Base-by-base conservation (phyloP, 2,113 vertebrate species). In the Sinocyclocheilus anshuiensis region DNA sequence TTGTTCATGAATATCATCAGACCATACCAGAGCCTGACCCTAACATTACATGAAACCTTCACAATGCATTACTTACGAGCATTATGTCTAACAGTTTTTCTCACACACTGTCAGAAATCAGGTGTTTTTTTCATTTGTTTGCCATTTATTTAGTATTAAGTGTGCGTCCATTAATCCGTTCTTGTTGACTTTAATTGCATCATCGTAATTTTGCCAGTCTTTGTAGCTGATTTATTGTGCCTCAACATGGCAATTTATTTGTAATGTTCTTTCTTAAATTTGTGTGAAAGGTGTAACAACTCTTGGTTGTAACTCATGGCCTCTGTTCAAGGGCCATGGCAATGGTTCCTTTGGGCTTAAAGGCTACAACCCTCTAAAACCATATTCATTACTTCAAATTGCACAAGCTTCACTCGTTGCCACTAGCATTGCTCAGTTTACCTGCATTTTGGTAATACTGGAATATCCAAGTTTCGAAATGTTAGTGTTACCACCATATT, bases 231-330 rank as follows among this genome's bases (percentile, higher is more conserved):
- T 63, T 4, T 57, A 57, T 57, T 57, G 16, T 57, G 53, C 53
- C 53, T 57, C 6, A 57, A 20, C 1, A 57, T 57, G 18, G 53
- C 6, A 59, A 59, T 59, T 59, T 1, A 22, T 59, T 22, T 59
- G 67, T 83, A 69, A 39, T 72, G 29, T 33, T 81, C 36, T 80
- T 50, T 18, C 20, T 13, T 45, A 61, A 9, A 29, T 84, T 78
- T 59, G 33, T 57, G 39, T 57, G 55, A 20, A 80, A 84, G 81
- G 87, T 86, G 67, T 84, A 75, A 24, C 57, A 76, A 63, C 39
- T 26, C 48, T 75, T 26, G 65, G 55, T 76, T 53, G 50, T 42
- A 36, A 45, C 15, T 18, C 9, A 3, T 55, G 16, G n/a, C 16
- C 29, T 26, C 3, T 69, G 12, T 18, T 16, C n/a, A 53, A 85